Base-by-base conservation (phyloP, 2,888 invertebrate species). In the Syritta pipiens region DNA sequence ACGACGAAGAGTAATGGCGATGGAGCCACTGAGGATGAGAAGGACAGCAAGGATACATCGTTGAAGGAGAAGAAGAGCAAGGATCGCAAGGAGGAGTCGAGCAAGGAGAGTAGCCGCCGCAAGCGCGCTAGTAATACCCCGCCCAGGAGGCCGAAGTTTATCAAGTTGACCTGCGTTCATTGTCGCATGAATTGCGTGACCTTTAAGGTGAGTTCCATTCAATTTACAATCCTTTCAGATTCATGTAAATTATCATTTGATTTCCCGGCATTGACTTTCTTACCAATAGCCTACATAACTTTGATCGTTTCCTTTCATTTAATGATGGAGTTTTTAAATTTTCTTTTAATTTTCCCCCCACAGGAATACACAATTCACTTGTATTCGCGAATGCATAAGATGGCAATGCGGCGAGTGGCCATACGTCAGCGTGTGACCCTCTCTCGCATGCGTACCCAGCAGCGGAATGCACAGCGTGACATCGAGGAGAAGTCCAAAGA, bases 391-490 rank as follows among this genome's bases (percentile, higher is more conserved):
- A 91, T 91, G 81, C 96, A 96, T 86, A 92, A 93, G 84, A 90
- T 92, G 19, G 92, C 94, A 0, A 94, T 96, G 93, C 91, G 93
- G 60, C 92, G 91, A 42, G 92, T 95, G 83, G 94, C 95, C 10
- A 90, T 93, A 55, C 93, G 93, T 6, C 94, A 94, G 86, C 93
- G 94, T 86, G 91, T 93, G 55, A 93, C 93, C 84, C 88, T 95
- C 83, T 90, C 93, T 76, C 93, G 93, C 83, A 94, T 96, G 94
- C 92, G 96, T 65, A 91, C 93, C 75, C 92, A 93, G 0, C 96
- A 96, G 87, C 92, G 96, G 67, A 93, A 93, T 55, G 93, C 94
- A 3, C 96, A 96, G 88, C 92, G 94, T 55, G 93, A 94, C 83
- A 90, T 95, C 68, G 96, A 96, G 87, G 93, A 93, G 83, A 91